phyloP scores from a whole-genome alignment of 2,113 vertebrate genomes.

The Probosciger aterrimus region DNA sequence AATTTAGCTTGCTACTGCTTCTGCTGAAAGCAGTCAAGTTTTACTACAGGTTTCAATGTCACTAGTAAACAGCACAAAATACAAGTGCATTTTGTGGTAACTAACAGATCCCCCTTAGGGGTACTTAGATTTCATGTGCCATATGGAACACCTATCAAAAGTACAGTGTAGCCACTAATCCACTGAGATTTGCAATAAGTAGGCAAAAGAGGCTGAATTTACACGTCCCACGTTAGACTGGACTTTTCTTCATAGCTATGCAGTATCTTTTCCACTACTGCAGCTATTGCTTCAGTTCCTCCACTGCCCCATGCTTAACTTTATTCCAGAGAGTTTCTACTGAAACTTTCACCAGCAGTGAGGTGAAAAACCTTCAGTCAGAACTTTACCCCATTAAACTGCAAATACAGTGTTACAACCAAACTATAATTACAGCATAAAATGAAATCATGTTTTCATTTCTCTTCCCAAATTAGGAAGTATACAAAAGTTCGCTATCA shows the following conservation, averaged over 20 bases:
- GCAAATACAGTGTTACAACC: background rate
- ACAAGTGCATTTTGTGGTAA: background rate
- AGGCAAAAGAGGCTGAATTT: slow-evolving; percentile 27
- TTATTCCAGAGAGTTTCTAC: background rate
- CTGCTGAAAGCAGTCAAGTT: background rate
- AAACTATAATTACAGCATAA: background rate
- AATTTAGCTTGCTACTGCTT: background rate
- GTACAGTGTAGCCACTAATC: background rate
- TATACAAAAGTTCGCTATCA: background rate
- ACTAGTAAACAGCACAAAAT: background rate
- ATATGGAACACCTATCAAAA: slow-evolving; percentile 13
- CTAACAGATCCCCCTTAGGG: background rate
- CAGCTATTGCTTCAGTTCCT: background rate
- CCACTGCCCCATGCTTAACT: background rate
- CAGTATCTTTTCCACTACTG: background rate
- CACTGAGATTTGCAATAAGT: slow-evolving; percentile 7
- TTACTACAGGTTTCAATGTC: background rate
- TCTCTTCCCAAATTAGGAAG: background rate
- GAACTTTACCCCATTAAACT: background rate
- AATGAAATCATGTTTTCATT: background rate
- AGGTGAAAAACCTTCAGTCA: background rate
- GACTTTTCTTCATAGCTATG: background rate
- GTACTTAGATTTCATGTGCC: background rate
- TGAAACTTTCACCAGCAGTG: background rate
- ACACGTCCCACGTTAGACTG: background rate